A percentile compares a stretch with the other conserved stretches of the same genome.
These are phyloP conservation scores for Oceanites oceanicus DNA, from an alignment of 2,113 vertebrate species.

Conservation along the genomic window DNA sequence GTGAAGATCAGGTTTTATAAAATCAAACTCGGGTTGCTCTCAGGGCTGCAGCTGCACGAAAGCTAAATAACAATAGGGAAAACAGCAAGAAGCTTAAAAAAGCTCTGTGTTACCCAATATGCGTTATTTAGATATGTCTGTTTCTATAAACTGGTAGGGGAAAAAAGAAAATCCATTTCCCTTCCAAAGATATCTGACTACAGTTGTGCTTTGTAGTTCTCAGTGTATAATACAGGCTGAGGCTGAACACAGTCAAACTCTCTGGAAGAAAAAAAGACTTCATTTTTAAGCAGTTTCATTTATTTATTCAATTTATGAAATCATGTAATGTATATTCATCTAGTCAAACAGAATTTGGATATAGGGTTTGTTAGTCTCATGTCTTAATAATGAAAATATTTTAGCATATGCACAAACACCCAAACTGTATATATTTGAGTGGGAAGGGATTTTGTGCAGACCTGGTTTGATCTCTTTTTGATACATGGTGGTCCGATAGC, in stretches of 20 bases:
- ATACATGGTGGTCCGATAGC: neutral
- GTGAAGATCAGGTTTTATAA: slow-evolving; percentile 66
- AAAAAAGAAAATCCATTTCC: neutral
- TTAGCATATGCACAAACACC: neutral
- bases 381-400: neutral
- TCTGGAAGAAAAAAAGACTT: neutral
- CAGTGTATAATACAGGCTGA: neutral
- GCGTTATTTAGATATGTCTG: slow-evolving; percentile 15
- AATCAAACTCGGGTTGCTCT: slow-evolving; percentile 47
- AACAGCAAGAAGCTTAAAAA: slow-evolving; percentile 19
- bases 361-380: neutral
- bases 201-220: neutral
- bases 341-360: neutral
- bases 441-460: neutral
- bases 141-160: neutral
- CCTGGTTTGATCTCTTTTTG: neutral
- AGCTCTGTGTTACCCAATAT: neutral
- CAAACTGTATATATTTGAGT: neutral
- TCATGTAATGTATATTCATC: neutral
- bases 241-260: neutral
- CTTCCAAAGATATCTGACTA: neutral
- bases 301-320: neutral
- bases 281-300: neutral
- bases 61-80: slow-evolving; percentile 23
- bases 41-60: neutral